Evolutionary conservation across 2,797 vertebrate species (phyloP).

Genomic region (Enteromius mattozi): DNA sequence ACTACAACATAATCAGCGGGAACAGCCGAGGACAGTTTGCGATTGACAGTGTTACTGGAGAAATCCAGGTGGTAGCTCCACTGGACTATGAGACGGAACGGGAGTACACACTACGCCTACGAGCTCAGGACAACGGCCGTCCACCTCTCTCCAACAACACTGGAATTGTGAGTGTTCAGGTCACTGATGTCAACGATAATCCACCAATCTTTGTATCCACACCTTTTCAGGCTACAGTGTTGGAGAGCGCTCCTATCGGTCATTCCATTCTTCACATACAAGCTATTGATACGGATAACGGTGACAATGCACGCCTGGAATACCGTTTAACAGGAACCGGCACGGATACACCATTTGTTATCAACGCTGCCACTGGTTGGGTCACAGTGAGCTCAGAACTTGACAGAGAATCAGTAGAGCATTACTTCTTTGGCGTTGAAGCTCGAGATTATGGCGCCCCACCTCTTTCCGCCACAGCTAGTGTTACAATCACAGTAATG

Average conservation of each 20-base stretch:
- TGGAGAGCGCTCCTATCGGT: conserved; percentile 93
- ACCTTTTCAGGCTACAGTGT: conserved; percentile 93
- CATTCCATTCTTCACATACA: conserved; percentile 98
- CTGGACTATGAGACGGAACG: conserved; percentile 94
- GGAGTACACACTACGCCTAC: conserved; percentile 91
- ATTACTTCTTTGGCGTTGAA: conserved; percentile 96
- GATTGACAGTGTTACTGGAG: conserved; percentile 93
- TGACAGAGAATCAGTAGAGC: conserved; percentile 92
- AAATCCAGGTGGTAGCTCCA: conserved; percentile 93
- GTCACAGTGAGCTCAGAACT: conserved; percentile 91
- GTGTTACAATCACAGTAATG: conserved; percentile 94
- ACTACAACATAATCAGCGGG: conserved; percentile 97
- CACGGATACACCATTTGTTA: conserved; percentile 89
- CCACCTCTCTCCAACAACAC: conserved; percentile 97
- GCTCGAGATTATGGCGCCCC: conserved; percentile 92
- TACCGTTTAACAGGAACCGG: conserved; percentile 90
- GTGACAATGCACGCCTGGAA: conserved; percentile 91
- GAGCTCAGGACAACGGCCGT: conserved; percentile 93
- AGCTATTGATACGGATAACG: conserved; percentile 94
- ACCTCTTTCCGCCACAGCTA: conserved; percentile 90
- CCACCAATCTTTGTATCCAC: conserved; percentile 97
- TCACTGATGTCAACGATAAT: conserved; percentile 96
- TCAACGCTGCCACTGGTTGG: conserved; percentile 96
- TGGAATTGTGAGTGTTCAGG: conserved; percentile 92
- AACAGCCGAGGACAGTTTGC: conserved; percentile 96